Evolutionary conservation across 1,140 invertebrate genomes (phyloP).

Genomic region (Philotrypesis tridentata): DNA sequence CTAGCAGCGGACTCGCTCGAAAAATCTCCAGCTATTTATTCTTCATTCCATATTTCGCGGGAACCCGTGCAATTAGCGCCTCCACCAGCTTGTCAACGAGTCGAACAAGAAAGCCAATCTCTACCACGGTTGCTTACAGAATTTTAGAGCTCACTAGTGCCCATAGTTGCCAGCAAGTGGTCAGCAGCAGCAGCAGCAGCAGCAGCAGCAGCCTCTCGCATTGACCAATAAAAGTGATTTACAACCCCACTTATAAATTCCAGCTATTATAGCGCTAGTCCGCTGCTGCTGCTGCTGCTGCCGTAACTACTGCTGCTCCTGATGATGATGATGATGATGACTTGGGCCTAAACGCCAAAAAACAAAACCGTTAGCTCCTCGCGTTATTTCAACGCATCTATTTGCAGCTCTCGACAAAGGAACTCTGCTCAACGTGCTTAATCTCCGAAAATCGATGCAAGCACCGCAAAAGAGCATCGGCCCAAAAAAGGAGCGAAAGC

Average conservation of each 20-base stretch:
- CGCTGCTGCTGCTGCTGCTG: background rate
- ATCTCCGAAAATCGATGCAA: no score
- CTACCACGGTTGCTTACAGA: background rate
- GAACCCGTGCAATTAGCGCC: constrained; percentile 47
- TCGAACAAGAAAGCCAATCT: background rate
- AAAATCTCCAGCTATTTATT: background rate
- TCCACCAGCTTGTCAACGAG: background rate
- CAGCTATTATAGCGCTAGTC: constrained; percentile 14
- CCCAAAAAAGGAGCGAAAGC: constrained; percentile 33
- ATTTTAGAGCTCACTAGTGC: background rate
- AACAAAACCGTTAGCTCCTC: background rate
- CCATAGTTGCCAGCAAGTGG: background rate
- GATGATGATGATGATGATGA: no score
- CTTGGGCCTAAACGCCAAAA: background rate
- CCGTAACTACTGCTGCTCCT: background rate
- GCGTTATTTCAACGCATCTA: no score
- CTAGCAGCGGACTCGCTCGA: no score
- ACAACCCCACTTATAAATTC: constrained; percentile 26
- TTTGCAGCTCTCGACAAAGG: no score
- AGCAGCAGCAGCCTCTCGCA: constrained; percentile 38
- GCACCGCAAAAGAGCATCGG: background rate
- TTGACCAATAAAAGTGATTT: constrained; percentile 48
- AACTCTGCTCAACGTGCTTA: no score
- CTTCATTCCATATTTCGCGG: constrained; percentile 35
- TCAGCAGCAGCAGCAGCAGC: constrained; percentile 1